phyloP scores from a whole-genome alignment of 2,113 vertebrate species.

The Ia io region DNA sequence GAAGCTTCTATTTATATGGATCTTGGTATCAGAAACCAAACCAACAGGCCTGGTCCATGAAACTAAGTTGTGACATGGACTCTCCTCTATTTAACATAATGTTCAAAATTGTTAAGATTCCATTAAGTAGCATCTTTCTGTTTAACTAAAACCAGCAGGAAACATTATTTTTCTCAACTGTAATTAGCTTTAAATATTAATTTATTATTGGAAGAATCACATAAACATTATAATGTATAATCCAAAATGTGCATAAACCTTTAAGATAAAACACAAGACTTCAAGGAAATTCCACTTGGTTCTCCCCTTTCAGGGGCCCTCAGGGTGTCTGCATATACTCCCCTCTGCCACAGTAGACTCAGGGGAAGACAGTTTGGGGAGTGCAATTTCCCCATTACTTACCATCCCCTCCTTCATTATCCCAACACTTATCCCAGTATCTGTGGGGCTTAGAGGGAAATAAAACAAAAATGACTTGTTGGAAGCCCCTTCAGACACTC shows the following conservation, averaged over 20 bases:
- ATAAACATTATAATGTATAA: not conserved
- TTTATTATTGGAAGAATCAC: not conserved
- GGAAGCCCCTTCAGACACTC: not conserved
- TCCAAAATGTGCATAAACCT: slow-evolving; percentile 28
- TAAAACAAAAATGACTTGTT: not conserved
- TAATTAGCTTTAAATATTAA: slow-evolving; percentile 19
- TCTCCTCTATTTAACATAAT: not conserved
- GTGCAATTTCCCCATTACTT: not conserved
- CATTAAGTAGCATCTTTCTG: not conserved
- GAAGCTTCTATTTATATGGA: not conserved
- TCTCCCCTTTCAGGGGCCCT: not conserved
- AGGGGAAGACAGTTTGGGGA: not conserved
- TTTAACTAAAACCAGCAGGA: not conserved
- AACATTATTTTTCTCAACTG: not conserved
- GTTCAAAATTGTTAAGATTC: slow-evolving; percentile 21
- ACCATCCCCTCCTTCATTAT: not conserved
- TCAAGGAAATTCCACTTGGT: not conserved
- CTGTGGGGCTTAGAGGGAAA: not conserved
- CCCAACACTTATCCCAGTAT: not conserved
- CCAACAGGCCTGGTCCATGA: not conserved
- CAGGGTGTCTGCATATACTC: not conserved
- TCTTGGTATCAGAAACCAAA: not conserved
- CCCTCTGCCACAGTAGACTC: not conserved
- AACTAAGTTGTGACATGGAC: not conserved
- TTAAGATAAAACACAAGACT: not conserved